Base-by-base conservation (phyloP, 2,888 invertebrate species). In the Spisula subtruncata region DNA sequence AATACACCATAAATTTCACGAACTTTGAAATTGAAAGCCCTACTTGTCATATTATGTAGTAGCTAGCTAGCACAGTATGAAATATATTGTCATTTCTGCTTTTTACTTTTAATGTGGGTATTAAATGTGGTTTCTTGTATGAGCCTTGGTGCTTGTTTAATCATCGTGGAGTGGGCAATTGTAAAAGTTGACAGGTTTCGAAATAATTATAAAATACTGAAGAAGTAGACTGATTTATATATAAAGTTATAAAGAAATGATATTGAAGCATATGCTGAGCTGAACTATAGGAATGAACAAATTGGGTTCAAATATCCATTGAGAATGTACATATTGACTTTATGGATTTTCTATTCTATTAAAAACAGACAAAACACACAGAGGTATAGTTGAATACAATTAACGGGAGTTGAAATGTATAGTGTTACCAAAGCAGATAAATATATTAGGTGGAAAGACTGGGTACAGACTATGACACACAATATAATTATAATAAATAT, bases 271-370 rank as follows among this genome's bases (percentile, higher is more conserved):
- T 60, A 25, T 25, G 20, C n/a, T 71, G 71, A 14, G 2, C 32
- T 6, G 6, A 71, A 60, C n/a, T 32, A n/a, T 51, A 60, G 35
- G 83, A 35, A 60, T 41, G 25, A 71, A 71, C 29, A 29, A 71
- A 2, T 32, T 14, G 32, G 71, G 71, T 71, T 71, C 71, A 71
- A 71, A 71, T 71, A 51, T 60, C 86, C 41, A 71, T 86, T 82
- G 20, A 81, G 51, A 66, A 35, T 81, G 86, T 86, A 82, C 83
- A 83, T 88, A 88, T 88, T 88, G 83, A 84, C 54, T 79, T 83
- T 83, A 83, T 83, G 79, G 87, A 83, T 88, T 87, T 88, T 85
- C 32, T 12, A 79, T 85, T 85, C 79, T 79, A 41, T 85, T 29
- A 25, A 79, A 79, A 79, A 56, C 85, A 85, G 85, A 85, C 85